A percentile compares a stretch with the other conserved stretches of the same genome.
These are phyloP conservation scores for Trachelus tabidus DNA, from an alignment of 2,888 invertebrate species.

Conservation along the genomic window DNA sequence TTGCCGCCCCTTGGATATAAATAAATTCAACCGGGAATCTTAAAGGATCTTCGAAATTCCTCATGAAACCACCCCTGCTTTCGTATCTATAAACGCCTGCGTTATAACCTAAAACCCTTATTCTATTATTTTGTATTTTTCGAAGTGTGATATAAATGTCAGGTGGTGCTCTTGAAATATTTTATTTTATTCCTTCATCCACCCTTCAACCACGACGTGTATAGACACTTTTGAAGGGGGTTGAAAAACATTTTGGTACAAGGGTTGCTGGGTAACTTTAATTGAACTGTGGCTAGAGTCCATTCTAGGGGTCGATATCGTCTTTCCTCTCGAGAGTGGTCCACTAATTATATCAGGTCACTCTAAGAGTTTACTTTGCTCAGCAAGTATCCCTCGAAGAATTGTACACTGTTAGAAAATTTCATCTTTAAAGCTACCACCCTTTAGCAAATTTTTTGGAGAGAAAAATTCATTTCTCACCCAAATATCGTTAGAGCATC, in stretches of 20 bases:
- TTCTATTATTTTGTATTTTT: not conserved
- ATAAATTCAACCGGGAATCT: not conserved
- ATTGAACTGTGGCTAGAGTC: not conserved
- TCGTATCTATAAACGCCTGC: not conserved
- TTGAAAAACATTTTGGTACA: not conserved
- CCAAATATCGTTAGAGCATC: no score
- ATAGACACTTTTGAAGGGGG: not conserved
- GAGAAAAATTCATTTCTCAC: no score
- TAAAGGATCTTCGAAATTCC: not conserved
- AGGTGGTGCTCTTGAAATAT: not conserved
- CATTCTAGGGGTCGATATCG: conserved; percentile 30
- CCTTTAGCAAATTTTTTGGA: no score
- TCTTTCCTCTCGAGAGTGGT: conserved; percentile 40
- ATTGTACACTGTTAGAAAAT: not conserved
- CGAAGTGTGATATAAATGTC: not conserved
- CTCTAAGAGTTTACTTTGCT: conserved; percentile 2
- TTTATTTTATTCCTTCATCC: not conserved
- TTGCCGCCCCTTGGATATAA: not conserved
- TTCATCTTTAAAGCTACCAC: not conserved
- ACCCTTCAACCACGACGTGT: not conserved
- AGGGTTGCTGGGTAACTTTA: not conserved
- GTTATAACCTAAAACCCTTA: not conserved
- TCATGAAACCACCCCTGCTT: not conserved
- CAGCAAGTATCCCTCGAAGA: not conserved
- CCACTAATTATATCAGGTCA: conserved; percentile 36